Conservation (phyloP, 2,888 invertebrate genomes). For the Mylabris sibirica region DNA sequence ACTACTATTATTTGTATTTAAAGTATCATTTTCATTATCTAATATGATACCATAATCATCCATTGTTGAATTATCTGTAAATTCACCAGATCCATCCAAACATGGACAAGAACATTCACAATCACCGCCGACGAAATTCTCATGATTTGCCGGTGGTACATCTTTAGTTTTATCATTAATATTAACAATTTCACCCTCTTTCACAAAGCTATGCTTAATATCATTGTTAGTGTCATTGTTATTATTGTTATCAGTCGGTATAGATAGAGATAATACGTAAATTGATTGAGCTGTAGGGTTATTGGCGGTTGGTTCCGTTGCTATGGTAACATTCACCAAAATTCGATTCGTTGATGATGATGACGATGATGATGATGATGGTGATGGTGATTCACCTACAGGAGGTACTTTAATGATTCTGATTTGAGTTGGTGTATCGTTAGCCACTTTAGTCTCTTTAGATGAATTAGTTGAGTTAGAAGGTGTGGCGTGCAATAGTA, state of each 20-base stretch:
- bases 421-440: conserved; percentile 44
- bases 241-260: conserved; percentile 72
- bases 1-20: not conserved
- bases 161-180: conserved; percentile 35
- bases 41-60: conserved; percentile 35
- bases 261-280: conserved; percentile 81
- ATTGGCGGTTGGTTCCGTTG: conserved; percentile 70
- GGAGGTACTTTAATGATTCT: conserved; percentile 56
- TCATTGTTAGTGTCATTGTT: conserved; percentile 58
- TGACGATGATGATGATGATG: conserved; percentile 57
- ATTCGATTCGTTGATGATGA: conserved; percentile 66
- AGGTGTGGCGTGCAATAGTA: conserved; percentile 38
- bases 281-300: conserved; percentile 69
- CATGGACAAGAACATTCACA: conserved; percentile 80
- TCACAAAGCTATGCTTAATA: conserved; percentile 35
- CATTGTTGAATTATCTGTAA: conserved; percentile 50
- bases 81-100: conserved; percentile 63
- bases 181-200: conserved; percentile 36
- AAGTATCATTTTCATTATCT: not conserved
- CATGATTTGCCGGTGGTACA: conserved; percentile 52
- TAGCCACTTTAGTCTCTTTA: conserved; percentile 43
- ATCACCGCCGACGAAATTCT: conserved; percentile 64
- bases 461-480: conserved; percentile 46
- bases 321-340: conserved; percentile 83
- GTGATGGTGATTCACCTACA: conserved; percentile 52